Conservation (phyloP, 1,140 invertebrate genomes). For the Musca domestica region DNA sequence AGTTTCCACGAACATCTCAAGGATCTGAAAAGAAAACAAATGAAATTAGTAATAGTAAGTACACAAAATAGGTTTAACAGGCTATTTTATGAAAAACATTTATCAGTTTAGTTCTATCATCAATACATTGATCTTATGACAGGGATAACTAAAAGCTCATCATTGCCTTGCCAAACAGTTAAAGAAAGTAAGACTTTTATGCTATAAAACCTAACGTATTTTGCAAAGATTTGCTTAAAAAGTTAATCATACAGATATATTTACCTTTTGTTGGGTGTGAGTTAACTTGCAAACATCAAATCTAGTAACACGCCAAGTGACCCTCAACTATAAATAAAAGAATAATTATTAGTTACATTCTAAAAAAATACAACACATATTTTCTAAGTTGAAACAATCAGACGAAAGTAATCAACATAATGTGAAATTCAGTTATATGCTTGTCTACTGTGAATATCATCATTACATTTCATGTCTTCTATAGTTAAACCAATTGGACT, state of each 20-base stretch:
- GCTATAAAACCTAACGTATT: no score
- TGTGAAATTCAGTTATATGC: conserved; percentile 27
- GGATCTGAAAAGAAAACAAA: no score
- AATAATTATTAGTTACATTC: not conserved
- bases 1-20: no score
- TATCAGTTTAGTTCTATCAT: conserved; percentile 24
- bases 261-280: no score
- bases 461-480: conserved; percentile 3
- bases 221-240: no score
- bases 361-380: not conserved
- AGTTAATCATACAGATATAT: no score
- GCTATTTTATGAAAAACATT: not conserved
- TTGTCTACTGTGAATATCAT: conserved; percentile 29
- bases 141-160: conserved; percentile 29
- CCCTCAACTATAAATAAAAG: conserved; percentile 8
- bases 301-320: no score
- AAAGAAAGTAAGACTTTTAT: no score
- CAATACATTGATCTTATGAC: conserved; percentile 27
- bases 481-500: not conserved
- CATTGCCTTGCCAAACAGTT: conserved; percentile 3
- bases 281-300: no score
- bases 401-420: conserved; percentile 24
- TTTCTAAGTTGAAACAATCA: conserved; percentile 1
- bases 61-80: no score
- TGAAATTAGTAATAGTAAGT: no score